Base-by-base conservation (phyloP, 1,140 invertebrate genomes). In the Drosophila malerkotliana region DNA sequence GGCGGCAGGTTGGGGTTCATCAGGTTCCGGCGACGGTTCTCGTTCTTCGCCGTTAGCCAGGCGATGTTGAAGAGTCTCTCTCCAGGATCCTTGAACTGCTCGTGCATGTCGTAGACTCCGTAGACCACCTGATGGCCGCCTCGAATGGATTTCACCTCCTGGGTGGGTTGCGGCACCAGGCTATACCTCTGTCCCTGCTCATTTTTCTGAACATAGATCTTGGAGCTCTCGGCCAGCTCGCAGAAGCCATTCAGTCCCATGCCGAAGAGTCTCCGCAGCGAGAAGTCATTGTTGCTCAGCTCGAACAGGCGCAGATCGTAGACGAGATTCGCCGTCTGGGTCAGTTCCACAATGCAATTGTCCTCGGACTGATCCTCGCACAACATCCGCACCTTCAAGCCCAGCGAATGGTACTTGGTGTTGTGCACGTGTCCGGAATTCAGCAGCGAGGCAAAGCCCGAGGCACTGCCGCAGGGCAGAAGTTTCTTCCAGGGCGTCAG, bases 401-500 rank as follows among this genome's bases (percentile, higher is more conserved):
- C 96, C 47, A 98, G 92, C 0, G 98, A 98, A 93, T 99, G 97
- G 92, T 98, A 99, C 89, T 97, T 96, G 14, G 97, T 97, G 90
- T 98, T 98, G 90, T 99, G 97, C 54, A 99, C 95, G 81, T 96
- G 95, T 52, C 96, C 96, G 10, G 98, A 97, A 91, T 98, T 98
- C n/a, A 99, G 93, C 24, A 99, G 92, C 1, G 96, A 95, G 21
- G 97, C 95, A 64, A 99, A 93, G 21, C 98, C 98, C 92, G 95
- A 94, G 92, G 95, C 96, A 41, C 96, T 95, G 90, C 96, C 95
- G 93, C 98, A 99, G 2, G 98, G 98, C 32, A 99, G 91, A 1
- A 99, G 92, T 92, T 99, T 99, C 89, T 98, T 98, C 96, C 98
- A 99, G 3, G 98, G 98, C 30, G 98, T 99, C 74, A 99, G 93